Conservation (phyloP, 2,113 vertebrate genomes). For the Etheostoma cragini region DNA sequence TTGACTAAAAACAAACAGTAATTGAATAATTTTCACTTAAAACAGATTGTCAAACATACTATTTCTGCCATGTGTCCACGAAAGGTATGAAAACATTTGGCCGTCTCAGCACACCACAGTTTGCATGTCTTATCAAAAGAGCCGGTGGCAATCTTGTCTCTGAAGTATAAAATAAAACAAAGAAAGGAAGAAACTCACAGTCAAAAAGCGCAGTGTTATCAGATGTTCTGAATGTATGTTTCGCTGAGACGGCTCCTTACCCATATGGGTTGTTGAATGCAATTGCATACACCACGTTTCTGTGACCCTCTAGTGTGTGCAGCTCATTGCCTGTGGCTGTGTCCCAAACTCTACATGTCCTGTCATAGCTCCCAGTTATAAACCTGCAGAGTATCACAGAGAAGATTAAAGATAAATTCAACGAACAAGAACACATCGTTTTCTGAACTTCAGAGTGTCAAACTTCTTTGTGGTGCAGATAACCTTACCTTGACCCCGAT, state of each 20-base stretch:
- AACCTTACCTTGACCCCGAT: constrained; percentile 92
- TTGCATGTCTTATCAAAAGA: constrained; percentile 98
- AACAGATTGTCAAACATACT: constrained; percentile 83
- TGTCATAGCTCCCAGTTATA: constrained; percentile 97
- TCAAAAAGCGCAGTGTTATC: background rate
- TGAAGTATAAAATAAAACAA: constrained; percentile 66
- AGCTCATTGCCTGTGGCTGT: constrained; percentile 90
- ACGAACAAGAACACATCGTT: background rate
- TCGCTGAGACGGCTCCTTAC: constrained; percentile 76
- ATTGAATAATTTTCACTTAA: background rate
- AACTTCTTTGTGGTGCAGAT: constrained; percentile 23
- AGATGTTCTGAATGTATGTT: background rate
- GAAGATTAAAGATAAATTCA: background rate
- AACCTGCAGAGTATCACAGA: constrained; percentile 83
- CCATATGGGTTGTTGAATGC: constrained; percentile 98
- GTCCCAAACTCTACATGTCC: constrained; percentile 96
- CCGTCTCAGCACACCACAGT: constrained; percentile 93
- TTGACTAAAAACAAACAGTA: background rate
- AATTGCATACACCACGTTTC: constrained; percentile 94
- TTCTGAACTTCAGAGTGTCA: background rate
- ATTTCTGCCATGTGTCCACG: constrained; percentile 93
- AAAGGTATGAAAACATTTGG: constrained; percentile 93
- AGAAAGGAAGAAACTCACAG: background rate
- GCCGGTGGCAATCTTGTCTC: constrained; percentile 96
- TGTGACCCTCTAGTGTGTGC: constrained; percentile 88